Conservation (phyloP, 2,113 vertebrate genomes). For the Ornithorhynchus anatinus region DNA sequence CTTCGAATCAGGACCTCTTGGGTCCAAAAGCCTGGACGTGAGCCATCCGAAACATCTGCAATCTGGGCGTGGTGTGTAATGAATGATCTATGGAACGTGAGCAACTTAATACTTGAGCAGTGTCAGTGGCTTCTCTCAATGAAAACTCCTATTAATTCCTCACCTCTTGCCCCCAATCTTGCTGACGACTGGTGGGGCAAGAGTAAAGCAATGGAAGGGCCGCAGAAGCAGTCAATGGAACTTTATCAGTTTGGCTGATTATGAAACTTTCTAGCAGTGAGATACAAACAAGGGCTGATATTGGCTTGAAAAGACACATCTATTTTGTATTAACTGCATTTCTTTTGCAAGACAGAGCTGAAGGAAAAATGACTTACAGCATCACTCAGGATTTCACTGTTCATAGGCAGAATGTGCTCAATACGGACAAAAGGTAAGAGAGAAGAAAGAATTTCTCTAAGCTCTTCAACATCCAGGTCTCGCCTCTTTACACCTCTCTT, state of each 20-base stretch:
- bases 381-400: slow-evolving; percentile 90
- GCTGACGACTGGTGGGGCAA: no score
- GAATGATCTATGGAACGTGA: no score
- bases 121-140: no score
- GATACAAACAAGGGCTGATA: neutral
- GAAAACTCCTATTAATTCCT: no score
- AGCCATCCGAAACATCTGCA: no score
- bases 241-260: neutral
- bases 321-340: neutral
- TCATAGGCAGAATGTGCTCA: slow-evolving; percentile 94
- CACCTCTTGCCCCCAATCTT: no score
- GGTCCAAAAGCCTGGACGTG: no score
- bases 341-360: slow-evolving; percentile 1
- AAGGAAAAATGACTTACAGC: slow-evolving; percentile 78
- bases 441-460: slow-evolving; percentile 92
- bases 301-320: no score
- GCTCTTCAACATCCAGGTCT: slow-evolving; percentile 95
- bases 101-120: no score
- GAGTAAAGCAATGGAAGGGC: no score
- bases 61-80: no score
- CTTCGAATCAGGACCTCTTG: neutral
- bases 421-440: slow-evolving; percentile 91
- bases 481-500: slow-evolving; percentile 95
- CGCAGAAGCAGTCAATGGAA: no score
- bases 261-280: neutral